These are phyloP conservation scores for Ptychobarbus kaznakovi DNA, from an alignment of 2,797 vertebrate genomes.

Conservation along the genomic window DNA sequence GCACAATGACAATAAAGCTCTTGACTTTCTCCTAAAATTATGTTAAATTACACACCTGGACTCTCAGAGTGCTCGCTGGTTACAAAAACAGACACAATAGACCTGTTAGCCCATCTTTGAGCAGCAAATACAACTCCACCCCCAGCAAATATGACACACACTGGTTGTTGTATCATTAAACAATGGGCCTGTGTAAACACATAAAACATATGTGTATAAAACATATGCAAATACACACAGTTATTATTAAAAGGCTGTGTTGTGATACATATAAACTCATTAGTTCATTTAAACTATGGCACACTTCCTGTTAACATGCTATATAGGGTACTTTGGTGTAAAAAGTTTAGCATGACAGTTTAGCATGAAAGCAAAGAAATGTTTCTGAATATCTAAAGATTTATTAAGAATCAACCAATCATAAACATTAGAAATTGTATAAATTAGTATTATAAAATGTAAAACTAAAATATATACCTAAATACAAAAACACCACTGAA, in stretches of 20 bases:
- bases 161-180: neutral
- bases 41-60: neutral
- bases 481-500: neutral
- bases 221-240: neutral
- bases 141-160: neutral
- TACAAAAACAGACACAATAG: slow-evolving; percentile 11
- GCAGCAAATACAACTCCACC: too few relatives aligned
- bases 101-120: neutral
- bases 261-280: neutral
- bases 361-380: neutral
- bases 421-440: slow-evolving; percentile 22
- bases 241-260: neutral
- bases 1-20: neutral
- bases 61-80: neutral
- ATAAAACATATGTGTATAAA: neutral
- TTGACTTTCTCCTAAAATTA: neutral
- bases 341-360: neutral
- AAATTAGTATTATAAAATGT: slow-evolving; percentile 30
- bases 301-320: neutral
- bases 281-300: neutral
- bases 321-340: neutral
- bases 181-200: neutral
- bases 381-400: slow-evolving; percentile 1
- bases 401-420: slow-evolving; percentile 34
- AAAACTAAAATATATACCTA: neutral